Percentiles rank a stretch among this genome's conserved stretches.
Evolutionary conservation across 2,113 vertebrate genomes (phyloP).

Genomic region (Brachyhypopomus occidentalis): DNA sequence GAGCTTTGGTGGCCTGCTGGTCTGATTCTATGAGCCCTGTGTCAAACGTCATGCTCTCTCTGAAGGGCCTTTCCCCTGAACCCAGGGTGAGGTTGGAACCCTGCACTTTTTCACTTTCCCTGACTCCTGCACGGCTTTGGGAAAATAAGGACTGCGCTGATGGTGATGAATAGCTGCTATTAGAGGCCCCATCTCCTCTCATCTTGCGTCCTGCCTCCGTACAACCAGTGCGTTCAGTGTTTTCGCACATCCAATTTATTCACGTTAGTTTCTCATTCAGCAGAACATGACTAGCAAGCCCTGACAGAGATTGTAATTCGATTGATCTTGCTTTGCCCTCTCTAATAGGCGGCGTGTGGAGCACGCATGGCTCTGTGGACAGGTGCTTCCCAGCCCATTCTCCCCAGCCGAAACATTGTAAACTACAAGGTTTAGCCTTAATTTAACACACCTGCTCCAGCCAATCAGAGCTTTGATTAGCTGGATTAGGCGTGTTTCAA

Average conservation of each 20-base stretch:
- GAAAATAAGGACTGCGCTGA: constrained; percentile 57
- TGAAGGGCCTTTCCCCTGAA: neutral
- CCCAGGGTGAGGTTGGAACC: neutral
- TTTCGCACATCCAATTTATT: constrained; percentile 30
- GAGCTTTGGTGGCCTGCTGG: constrained; percentile 7
- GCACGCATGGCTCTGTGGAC: neutral
- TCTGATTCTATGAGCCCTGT: constrained; percentile 23
- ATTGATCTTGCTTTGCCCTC: neutral
- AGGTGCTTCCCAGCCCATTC: neutral
- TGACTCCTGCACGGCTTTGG: constrained; percentile 53
- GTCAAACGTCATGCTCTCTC: neutral
- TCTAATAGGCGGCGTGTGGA: neutral
- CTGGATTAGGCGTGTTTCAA: neutral
- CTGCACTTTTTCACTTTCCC: constrained; percentile 47
- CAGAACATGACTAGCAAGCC: neutral
- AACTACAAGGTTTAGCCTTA: neutral
- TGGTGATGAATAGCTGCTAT: constrained; percentile 60
- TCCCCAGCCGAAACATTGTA: too few species aligned
- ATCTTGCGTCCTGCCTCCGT: neutral
- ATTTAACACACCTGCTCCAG: neutral
- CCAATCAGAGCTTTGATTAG: neutral
- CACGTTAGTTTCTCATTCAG: neutral
- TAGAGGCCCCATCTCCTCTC: constrained; percentile 38
- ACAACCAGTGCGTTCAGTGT: neutral
- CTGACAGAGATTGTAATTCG: neutral